These are phyloP conservation scores for Megalops cyprinoides DNA, from an alignment of 2,797 vertebrate species.

Conservation along the genomic window DNA sequence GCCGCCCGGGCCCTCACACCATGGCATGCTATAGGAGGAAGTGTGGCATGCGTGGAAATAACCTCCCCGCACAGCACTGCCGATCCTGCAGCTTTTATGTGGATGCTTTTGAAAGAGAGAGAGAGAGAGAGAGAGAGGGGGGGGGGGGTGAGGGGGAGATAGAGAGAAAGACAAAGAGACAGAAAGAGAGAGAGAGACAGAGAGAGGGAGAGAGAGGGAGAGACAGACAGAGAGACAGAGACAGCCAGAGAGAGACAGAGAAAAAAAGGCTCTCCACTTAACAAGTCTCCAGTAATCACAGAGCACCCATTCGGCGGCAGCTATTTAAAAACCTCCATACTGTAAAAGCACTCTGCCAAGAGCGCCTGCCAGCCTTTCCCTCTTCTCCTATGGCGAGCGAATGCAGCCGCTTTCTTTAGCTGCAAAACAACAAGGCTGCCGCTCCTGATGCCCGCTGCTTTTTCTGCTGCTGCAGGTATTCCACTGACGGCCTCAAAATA, in stretches of 20 bases:
- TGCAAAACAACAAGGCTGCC: constrained; percentile 7
- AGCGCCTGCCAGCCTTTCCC: constrained; percentile 39
- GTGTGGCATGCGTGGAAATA: background rate
- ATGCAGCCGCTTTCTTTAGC: constrained; percentile 39
- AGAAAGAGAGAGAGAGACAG: too few species aligned
- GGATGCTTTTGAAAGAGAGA: constrained; percentile 37
- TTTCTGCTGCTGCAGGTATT: background rate
- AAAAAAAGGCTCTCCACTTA: constrained; percentile 39
- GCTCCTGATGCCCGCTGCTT: background rate
- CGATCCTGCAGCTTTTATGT: constrained; percentile 48
- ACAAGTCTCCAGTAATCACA: constrained; percentile 49
- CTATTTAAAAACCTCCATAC: constrained; percentile 58
- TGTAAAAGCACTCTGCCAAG: constrained; percentile 40
- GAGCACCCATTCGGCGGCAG: constrained; percentile 45
- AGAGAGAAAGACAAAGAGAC: too few species aligned
- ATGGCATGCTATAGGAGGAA: background rate
- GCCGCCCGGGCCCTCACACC: constrained; percentile 39
- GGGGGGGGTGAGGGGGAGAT: too few species aligned
- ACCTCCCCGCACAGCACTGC: background rate
- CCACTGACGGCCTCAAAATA: constrained; percentile 7
- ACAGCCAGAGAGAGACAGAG: too few species aligned
- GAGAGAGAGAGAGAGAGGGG: background rate
- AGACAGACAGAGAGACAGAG: too few species aligned
- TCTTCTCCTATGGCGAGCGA: constrained; percentile 39
- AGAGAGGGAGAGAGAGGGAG: too few species aligned